phyloP scores from a whole-genome alignment of 2,797 vertebrate genomes.

The Sebastes kiyomatsui region DNA sequence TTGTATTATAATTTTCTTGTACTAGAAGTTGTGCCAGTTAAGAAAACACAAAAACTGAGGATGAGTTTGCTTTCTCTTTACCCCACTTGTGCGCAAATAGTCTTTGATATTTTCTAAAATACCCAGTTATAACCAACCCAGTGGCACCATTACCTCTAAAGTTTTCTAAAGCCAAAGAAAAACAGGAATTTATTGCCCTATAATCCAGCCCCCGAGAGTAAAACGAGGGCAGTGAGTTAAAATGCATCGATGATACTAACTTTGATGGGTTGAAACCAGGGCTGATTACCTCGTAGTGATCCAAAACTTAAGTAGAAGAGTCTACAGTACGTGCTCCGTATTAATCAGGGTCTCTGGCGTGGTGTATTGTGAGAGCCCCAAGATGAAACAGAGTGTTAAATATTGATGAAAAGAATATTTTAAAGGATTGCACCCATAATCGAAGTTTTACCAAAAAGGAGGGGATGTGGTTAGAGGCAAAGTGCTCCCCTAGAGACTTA shows the following conservation, averaged over 20 bases:
- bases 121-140: not conserved
- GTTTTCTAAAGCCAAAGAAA: constrained; percentile 1
- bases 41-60: not conserved
- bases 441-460: constrained; percentile 62
- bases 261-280: constrained; percentile 56
- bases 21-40: not conserved
- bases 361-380: constrained; percentile 61
- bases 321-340: constrained; percentile 51
- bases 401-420: constrained; percentile 80
- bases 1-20: not conserved
- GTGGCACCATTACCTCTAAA: not conserved
- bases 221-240: constrained; percentile 38
- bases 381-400: constrained; percentile 77
- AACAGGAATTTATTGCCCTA: constrained; percentile 14
- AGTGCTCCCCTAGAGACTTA: constrained; percentile 54
- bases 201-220: not conserved
- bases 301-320: constrained; percentile 54
- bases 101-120: constrained; percentile 12
- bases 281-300: constrained; percentile 61
- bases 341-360: constrained; percentile 63
- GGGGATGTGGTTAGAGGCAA: constrained; percentile 63
- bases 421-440: constrained; percentile 63
- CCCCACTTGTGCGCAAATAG: not conserved
- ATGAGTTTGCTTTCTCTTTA: not conserved
- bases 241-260: constrained; percentile 47